phyloP scores from a whole-genome alignment of 2,797 vertebrate genomes.

The Anguilla marmorata region DNA sequence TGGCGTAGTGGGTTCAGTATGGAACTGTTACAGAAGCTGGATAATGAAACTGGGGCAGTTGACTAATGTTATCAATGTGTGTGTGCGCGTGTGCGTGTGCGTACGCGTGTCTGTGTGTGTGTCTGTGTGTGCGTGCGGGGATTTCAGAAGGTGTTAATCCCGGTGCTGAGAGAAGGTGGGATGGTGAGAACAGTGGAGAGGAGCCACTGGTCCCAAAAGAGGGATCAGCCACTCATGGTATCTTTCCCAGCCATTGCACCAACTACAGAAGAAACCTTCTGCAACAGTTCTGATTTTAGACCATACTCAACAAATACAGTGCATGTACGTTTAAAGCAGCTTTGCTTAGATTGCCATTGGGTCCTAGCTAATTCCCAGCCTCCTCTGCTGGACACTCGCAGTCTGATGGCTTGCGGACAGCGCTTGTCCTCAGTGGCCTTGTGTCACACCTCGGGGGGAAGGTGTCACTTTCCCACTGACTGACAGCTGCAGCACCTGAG shows the following conservation, averaged over 20 bases:
- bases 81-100: background rate
- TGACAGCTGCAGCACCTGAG: background rate
- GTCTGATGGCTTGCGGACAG: background rate
- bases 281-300: background rate
- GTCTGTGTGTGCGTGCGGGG: background rate
- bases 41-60: slow-evolving; percentile 3
- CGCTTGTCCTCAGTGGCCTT: background rate
- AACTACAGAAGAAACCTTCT: background rate
- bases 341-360: background rate
- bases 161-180: background rate
- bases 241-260: background rate
- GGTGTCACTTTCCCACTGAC: slow-evolving; percentile 1
- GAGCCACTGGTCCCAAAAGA: background rate
- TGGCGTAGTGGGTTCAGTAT: background rate
- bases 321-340: background rate
- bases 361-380: background rate
- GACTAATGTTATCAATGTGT: background rate
- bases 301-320: background rate
- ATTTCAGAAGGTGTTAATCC: slow-evolving; percentile 2
- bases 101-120: background rate
- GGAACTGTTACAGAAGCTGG: background rate
- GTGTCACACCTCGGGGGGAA: background rate
- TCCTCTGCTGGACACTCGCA: background rate
- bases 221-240: slow-evolving; percentile 2
- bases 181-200: slow-evolving; percentile 5